Percentiles rank a stretch among this genome's conserved stretches.
phyloP scores from a whole-genome alignment of 2,797 vertebrate species.

The Rallus crepitans region DNA sequence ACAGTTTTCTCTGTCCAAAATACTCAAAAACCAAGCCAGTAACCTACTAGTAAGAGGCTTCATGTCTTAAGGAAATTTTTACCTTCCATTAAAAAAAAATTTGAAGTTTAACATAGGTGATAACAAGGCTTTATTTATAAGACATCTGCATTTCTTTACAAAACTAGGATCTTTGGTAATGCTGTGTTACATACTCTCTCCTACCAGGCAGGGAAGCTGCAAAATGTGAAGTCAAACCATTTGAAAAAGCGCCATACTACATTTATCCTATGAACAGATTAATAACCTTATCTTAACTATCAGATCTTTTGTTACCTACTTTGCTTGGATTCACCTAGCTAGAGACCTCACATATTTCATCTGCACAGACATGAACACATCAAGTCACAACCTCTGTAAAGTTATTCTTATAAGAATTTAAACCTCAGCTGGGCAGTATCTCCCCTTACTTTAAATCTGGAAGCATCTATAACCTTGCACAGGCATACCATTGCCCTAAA shows the following conservation, averaged over 20 bases:
- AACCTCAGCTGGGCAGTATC: too few species aligned
- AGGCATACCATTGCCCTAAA: rapidly evolving
- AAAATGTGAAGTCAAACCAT: background rate
- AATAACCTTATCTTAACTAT: background rate
- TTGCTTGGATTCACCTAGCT: background rate
- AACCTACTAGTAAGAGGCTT: background rate
- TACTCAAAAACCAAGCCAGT: background rate
- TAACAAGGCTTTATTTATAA: background rate
- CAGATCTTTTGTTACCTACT: background rate
- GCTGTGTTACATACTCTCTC: background rate
- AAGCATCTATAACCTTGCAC: rapidly evolving
- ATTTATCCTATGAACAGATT: background rate
- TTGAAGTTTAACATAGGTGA: background rate
- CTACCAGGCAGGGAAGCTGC: background rate
- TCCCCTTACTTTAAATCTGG: rapidly evolving
- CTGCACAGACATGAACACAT: rapidly evolving
- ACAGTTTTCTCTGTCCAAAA: background rate
- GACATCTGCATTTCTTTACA: background rate
- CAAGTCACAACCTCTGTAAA: background rate
- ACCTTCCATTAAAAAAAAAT: background rate
- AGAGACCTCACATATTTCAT: background rate
- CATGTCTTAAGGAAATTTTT: background rate
- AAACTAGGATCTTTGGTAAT: background rate
- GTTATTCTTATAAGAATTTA: background rate
- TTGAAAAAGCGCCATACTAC: background rate